Base-by-base conservation (phyloP, 1,140 invertebrate genomes). In the Laupala kohalensis region DNA sequence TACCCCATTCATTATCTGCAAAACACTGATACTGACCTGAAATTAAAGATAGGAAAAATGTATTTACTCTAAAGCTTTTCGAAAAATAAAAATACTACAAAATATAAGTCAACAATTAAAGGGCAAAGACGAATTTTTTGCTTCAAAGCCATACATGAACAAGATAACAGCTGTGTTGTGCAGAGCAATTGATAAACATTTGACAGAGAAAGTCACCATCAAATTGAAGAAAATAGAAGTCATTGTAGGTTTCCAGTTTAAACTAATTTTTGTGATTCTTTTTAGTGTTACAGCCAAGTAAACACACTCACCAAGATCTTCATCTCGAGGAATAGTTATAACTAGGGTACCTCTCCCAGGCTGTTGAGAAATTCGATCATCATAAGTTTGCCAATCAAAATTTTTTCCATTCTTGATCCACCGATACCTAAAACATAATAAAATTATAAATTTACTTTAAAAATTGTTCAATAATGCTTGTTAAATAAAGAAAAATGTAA, bases 321-420 rank as follows among this genome's bases (percentile, higher is more conserved):
- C 95, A 76, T 96, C 91, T 70, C 89, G 84, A 0, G 96, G 95
- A 74, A 86, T 86, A 53, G 92, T 90, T 70, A 98, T 92, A 5
- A 97, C 91, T 13, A 99, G 82, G 0, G 95, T 97, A 71, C 96
- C 96, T 74, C 93, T 84, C 2, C 94, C 93, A 0, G 93, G 90
- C 75, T 97, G 94, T 78, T 96, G 93, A 2, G 91, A 91, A 78
- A 99, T 97, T 74, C 96, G 88, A 75, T 96, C 91, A 78, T 96
- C 93, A 79, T 97, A 97, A 1, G 92, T 88, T 78, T 92, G 89
- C 85, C 92, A 95, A 75, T 94, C 87, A 81, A 92, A 98, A 15
- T 89, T 84, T 75, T 95, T 93, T 68, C 95, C 95, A 84, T 99
- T 97, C 81, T 98, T 98, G 69, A 93, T 90, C 97, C 97, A 99